These are phyloP conservation scores for Bovichtus diacanthus DNA, from an alignment of 2,797 vertebrate genomes.

Conservation along the genomic window DNA sequence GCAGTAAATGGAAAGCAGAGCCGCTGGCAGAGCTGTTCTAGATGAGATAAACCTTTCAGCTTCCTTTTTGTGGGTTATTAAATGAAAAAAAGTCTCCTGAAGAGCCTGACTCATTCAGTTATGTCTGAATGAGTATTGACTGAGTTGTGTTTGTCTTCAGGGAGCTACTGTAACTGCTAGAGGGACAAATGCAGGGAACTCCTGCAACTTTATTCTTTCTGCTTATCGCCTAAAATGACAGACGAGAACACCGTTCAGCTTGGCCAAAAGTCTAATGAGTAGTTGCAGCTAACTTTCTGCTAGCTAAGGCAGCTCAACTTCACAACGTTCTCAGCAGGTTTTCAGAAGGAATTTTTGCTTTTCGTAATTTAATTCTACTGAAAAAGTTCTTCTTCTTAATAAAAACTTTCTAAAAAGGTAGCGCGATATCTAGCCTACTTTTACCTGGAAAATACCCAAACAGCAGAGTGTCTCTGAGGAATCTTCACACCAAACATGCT, in stretches of 20 bases:
- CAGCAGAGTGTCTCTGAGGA: slow-evolving; percentile 31
- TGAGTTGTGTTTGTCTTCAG: slow-evolving; percentile 16
- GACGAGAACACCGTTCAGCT: slow-evolving; percentile 1
- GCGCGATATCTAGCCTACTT: too few relatives aligned
- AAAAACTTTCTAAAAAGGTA: too few relatives aligned
- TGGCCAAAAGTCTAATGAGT: neutral
- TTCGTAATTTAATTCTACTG: neutral
- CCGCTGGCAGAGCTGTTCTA: slow-evolving; percentile 15
- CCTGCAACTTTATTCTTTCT: slow-evolving; percentile 15
- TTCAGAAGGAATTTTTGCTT: neutral
- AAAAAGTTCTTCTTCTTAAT: neutral
- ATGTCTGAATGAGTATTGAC: neutral
- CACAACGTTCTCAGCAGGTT: neutral
- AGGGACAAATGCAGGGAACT: slow-evolving; percentile 21
- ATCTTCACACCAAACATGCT: slow-evolving; percentile 54
- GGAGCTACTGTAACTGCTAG: slow-evolving; percentile 12
- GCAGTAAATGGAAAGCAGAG: slow-evolving; percentile 40
- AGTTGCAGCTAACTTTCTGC: slow-evolving; percentile 7
- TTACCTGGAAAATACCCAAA: slow-evolving; percentile 25
- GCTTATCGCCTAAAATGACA: slow-evolving; percentile 18
- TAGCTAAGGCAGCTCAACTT: neutral
- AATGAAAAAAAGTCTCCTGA: neutral
- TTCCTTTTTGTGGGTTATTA: slow-evolving; percentile 25
- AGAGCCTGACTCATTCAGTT: slow-evolving; percentile 1
- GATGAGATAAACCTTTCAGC: slow-evolving; percentile 33